phyloP scores from a whole-genome alignment of 1,140 invertebrate genomes.

The Capitella teleta region DNA sequence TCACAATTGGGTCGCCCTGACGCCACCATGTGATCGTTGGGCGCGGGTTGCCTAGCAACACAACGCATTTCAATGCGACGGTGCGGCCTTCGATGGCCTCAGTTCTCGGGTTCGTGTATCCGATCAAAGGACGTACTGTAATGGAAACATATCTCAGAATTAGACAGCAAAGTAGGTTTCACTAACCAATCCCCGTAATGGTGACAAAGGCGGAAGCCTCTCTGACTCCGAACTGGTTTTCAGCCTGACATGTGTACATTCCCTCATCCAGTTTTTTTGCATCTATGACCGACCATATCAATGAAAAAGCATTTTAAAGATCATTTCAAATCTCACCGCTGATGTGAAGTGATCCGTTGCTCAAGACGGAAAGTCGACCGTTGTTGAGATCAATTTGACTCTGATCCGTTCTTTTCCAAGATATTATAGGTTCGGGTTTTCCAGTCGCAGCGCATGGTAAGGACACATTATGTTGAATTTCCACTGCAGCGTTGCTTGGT shows the following conservation, averaged over 20 bases:
- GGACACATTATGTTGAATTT: constrained; percentile 40
- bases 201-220: constrained; percentile 35
- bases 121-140: constrained; percentile 35
- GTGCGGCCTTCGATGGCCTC: constrained; percentile 24
- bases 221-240: constrained; percentile 41
- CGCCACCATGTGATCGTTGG: constrained; percentile 42
- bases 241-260: constrained; percentile 40
- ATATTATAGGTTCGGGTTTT: constrained; percentile 30
- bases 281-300: constrained; percentile 16
- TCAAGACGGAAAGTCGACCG: constrained; percentile 19
- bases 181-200: constrained; percentile 43
- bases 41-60: constrained; percentile 41
- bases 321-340: constrained; percentile 16
- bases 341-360: constrained; percentile 23
- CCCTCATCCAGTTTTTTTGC: constrained; percentile 31
- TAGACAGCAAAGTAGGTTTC: neutral
- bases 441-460: constrained; percentile 35
- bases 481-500: constrained; percentile 32
- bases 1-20: constrained; percentile 22
- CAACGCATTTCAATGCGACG: constrained; percentile 34
- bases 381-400: constrained; percentile 14
- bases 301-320: neutral
- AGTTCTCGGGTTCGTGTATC: constrained; percentile 29
- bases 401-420: constrained; percentile 33
- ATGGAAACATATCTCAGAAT: neutral